phyloP scores from a whole-genome alignment of 2,113 vertebrate species.

The Calonectris borealis region DNA sequence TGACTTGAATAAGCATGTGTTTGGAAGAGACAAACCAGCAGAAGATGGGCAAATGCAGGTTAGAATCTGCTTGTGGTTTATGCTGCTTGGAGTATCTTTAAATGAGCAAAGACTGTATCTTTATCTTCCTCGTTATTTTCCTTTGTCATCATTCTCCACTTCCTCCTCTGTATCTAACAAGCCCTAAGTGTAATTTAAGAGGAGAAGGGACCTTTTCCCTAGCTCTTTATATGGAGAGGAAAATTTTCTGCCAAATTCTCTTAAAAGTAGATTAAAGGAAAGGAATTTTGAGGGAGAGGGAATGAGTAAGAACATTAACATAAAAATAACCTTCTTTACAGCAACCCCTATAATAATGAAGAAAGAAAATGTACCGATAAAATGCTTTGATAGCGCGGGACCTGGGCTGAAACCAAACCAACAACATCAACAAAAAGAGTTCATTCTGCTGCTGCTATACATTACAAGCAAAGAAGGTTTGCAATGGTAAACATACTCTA shows the following conservation, averaged over 20 bases:
- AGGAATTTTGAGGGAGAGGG: not conserved
- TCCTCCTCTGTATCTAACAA: not conserved
- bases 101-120: not conserved
- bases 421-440: not conserved
- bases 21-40: not conserved
- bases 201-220: not conserved
- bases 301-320: not conserved
- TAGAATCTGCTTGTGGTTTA: slow-evolving; percentile 12
- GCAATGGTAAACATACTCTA: not conserved
- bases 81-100: not conserved
- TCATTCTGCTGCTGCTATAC: not conserved
- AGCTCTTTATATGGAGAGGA: not conserved
- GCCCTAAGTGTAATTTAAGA: not conserved
- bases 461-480: not conserved
- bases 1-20: not conserved
- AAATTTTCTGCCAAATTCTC: not conserved
- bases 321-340: not conserved
- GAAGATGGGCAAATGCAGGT: not conserved
- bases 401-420: not conserved
- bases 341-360: not conserved
- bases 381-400: not conserved
- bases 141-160: not conserved
- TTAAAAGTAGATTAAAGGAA: not conserved
- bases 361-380: not conserved
- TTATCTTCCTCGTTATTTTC: not conserved